Evolutionary conservation across 2,113 vertebrate species (phyloP).

Genomic region (Prionailurus viverrinus): DNA sequence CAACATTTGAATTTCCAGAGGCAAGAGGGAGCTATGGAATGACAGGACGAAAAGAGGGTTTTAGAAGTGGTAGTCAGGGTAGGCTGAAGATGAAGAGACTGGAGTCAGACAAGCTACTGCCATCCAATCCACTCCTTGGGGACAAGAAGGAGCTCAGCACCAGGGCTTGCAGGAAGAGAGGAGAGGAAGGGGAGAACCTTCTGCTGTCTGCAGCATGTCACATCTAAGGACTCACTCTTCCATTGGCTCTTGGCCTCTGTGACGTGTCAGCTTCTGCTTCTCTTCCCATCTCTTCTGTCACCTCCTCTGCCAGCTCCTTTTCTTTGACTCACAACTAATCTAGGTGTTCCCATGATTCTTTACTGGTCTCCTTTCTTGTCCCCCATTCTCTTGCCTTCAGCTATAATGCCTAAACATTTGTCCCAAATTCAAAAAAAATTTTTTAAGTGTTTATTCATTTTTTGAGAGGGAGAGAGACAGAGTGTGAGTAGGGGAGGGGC

Average conservation of each 20-base stretch:
- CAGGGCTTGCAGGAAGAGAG: not conserved
- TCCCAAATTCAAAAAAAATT: not conserved
- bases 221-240: not conserved
- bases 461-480: no score
- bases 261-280: not conserved
- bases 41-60: slow-evolving; percentile 50
- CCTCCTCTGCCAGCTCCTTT: not conserved
- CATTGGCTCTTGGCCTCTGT: not conserved
- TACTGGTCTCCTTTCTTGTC: not conserved
- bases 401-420: not conserved
- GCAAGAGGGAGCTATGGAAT: slow-evolving; percentile 34
- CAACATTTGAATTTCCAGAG: slow-evolving; percentile 49
- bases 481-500: no score
- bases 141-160: not conserved
- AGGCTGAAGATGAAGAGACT: not conserved
- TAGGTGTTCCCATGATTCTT: not conserved
- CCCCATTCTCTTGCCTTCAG: not conserved
- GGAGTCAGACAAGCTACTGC: not conserved
- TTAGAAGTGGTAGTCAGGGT: not conserved
- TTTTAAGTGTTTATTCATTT: no score
- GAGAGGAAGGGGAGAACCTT: not conserved
- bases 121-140: not conserved
- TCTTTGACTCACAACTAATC: not conserved
- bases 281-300: not conserved
- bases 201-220: not conserved